Base-by-base conservation (phyloP, 2,797 vertebrate species). In the Pseudomugil tenellus region DNA sequence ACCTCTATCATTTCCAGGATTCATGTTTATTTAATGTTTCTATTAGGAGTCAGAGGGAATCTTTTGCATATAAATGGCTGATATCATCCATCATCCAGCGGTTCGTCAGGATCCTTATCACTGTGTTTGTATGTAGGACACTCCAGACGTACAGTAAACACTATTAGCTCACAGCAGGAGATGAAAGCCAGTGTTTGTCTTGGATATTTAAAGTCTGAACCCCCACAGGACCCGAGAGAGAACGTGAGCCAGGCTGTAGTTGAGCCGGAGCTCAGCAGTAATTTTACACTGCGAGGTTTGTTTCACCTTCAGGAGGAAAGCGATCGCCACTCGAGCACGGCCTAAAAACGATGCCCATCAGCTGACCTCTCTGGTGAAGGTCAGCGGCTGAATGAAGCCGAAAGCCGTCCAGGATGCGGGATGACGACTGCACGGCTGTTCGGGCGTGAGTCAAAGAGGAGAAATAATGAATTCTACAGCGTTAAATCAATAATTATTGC, bases 241-340 rank as follows among this genome's bases (percentile, higher is more conserved):
- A 43, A 48, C 56, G 52, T 0, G 65, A 74, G 65, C 14, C 0
- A 0, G 26, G 51, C 37, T 31, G 25, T 63, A 58, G 56, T 65
- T 88, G 70, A 67, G 31, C 66, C 2, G 16, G 28, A 70, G 66
- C 66, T 57, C 54, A 28, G 19, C 74, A 29, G 72, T 81, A 84
- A 83, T 86, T 72, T 84, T 76, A 87, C 79, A 62, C 87, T 10
- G 58, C 29, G 3, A 78, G 79, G 61, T 70, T 81, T 72, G 72
- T 78, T 87, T 83, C 84, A 84, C 85, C 81, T 84, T 79, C 78
- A 77, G 84, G 81, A 87, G 87, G 82, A 83, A 61, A 48, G 23
- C 83, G 77, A 85, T 83, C 75, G 87, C 70, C 26, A 59, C 74
- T 72, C 55, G 53, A 62, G 67, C 34, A 10, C 28, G 37, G 60